These are phyloP conservation scores for Acropternis orthonyx DNA, from an alignment of 2,797 vertebrate species.

Conservation along the genomic window DNA sequence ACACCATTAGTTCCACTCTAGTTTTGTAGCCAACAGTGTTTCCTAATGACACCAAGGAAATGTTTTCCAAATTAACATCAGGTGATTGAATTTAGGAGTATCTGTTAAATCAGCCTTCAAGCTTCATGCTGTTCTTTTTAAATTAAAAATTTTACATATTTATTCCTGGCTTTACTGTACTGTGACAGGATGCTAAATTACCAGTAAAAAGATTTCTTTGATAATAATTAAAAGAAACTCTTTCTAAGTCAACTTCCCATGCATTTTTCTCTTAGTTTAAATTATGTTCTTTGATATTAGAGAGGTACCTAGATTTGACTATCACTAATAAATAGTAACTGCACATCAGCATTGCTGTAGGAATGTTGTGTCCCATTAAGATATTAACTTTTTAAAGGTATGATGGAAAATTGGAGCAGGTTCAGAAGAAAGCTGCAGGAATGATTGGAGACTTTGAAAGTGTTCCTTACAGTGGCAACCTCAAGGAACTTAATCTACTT, in stretches of 20 bases:
- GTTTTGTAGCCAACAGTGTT: background rate
- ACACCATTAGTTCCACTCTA: background rate
- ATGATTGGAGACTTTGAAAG: background rate
- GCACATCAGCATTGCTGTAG: background rate
- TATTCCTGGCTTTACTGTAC: slow-evolving; percentile 24
- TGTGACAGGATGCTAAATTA: background rate
- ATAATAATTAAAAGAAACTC: background rate
- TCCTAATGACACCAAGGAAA: slow-evolving; percentile 1
- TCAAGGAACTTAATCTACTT: background rate
- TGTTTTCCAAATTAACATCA: slow-evolving; percentile 23
- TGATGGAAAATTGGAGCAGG: slow-evolving; percentile 6
- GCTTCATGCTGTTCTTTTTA: slow-evolving; percentile 33
- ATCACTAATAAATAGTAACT: background rate
- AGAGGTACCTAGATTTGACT: background rate
- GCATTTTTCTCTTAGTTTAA: background rate
- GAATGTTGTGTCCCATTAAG: background rate
- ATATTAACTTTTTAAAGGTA: background rate
- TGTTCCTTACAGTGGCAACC: background rate
- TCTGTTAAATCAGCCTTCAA: slow-evolving; percentile 56
- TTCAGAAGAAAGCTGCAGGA: slow-evolving; percentile 27
- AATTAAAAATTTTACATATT: slow-evolving; percentile 24
- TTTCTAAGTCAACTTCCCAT: background rate
- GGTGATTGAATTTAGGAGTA: slow-evolving; percentile 12
- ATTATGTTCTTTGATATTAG: background rate
- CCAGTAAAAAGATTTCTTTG: background rate